Conservation (phyloP, 35 echinoderm and acorn worm genomes). For the Hemicentrotus pulcherrimus region DNA sequence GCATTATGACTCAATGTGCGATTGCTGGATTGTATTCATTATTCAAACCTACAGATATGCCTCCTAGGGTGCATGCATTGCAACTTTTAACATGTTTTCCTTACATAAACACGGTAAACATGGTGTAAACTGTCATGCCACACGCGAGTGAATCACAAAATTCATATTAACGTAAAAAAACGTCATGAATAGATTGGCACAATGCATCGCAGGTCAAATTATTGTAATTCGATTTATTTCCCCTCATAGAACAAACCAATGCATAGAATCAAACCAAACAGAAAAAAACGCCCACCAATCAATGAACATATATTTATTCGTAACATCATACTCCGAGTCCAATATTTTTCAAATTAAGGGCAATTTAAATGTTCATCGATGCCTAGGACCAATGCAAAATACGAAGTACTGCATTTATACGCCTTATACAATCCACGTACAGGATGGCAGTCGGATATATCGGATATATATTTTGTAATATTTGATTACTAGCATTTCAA, state of each 20-base stretch:
- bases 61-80: too few species aligned
- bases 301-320: background rate
- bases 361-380: conserved; percentile 10
- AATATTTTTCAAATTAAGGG: conserved; percentile 14
- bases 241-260: background rate
- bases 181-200: background rate
- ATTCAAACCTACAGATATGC: too few species aligned
- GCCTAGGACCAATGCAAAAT: background rate
- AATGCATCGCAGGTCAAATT: conserved; percentile 11
- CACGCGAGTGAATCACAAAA: background rate
- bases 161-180: background rate
- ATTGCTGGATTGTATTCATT: too few species aligned
- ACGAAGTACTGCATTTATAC: background rate
- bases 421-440: background rate
- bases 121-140: too few species aligned
- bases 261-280: background rate
- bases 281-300: background rate
- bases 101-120: too few species aligned
- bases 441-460: background rate
- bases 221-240: background rate
- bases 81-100: too few species aligned
- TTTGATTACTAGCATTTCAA: background rate
- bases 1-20: too few species aligned
- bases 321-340: background rate
- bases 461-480: background rate